Conservation (phyloP, 2,113 vertebrate species). For the Panthera uncia region DNA sequence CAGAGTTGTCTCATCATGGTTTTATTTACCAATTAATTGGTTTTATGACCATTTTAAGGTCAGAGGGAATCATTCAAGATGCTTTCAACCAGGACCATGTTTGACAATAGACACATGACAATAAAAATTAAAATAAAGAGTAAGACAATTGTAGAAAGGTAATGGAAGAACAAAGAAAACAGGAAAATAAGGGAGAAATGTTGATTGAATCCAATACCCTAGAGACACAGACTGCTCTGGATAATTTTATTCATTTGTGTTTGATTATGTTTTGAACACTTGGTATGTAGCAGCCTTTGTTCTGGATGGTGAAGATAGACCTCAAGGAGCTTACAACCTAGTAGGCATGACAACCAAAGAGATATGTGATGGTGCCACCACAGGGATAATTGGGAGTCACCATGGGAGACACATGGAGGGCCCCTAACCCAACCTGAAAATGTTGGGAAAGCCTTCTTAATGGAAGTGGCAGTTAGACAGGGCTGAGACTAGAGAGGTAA, state of each 20-base stretch:
- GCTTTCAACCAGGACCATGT: neutral
- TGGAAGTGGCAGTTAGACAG: neutral
- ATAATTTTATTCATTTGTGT: neutral
- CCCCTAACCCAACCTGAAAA: neutral
- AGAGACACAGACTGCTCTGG: neutral
- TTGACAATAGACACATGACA: neutral
- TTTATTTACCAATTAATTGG: neutral
- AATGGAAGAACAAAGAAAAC: neutral
- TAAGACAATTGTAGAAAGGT: neutral
- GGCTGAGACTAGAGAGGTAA: neutral
- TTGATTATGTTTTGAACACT: neutral
- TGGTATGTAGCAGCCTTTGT: neutral
- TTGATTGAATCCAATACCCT: neutral
- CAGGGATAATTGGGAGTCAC: neutral
- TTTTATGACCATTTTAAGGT: constrained; percentile 11
- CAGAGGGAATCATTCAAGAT: constrained; percentile 21
- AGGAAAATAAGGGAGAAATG: neutral
- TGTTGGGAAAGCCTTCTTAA: neutral
- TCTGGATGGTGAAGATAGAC: neutral
- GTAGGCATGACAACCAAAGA: neutral
- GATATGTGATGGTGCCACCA: neutral
- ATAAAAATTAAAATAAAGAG: neutral
- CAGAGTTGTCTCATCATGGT: neutral
- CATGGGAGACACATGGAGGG: neutral
- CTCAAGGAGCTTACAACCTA: neutral